Conservation (phyloP, 2,113 vertebrate genomes). For the Cricetomys ansorgei region DNA sequence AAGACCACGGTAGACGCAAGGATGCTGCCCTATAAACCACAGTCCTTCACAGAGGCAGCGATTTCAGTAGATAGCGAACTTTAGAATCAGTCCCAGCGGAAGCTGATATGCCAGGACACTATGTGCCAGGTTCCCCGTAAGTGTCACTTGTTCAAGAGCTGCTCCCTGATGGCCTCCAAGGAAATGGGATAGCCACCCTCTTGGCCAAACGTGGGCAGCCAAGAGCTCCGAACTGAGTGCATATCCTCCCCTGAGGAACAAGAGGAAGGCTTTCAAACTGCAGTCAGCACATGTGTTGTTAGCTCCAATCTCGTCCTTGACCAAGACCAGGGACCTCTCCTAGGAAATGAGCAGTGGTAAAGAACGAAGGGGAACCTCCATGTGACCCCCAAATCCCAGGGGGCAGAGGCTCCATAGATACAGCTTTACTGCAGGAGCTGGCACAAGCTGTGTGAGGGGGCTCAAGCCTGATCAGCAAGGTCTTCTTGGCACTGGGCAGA, state of each 20-base stretch:
- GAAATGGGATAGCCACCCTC: not conserved
- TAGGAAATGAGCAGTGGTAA: not conserved
- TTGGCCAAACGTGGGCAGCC: rapidly evolving
- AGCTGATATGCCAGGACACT: not conserved
- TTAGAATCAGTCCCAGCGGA: not conserved
- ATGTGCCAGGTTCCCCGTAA: not conserved
- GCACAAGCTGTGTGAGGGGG: not conserved
- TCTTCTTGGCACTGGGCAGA: not conserved
- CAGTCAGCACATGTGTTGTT: not conserved
- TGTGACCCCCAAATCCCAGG: not conserved
- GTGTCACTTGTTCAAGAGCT: not conserved
- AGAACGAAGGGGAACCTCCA: not conserved
- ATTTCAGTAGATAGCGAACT: not conserved
- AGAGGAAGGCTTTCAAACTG: not conserved
- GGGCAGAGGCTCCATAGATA: not conserved
- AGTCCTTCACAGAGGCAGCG: not conserved
- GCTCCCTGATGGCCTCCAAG: not conserved
- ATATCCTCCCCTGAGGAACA: not conserved
- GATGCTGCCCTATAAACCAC: not conserved
- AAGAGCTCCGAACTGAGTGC: not conserved
- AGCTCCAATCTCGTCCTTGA: not conserved
- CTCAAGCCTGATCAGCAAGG: not conserved
- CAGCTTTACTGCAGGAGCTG: not conserved
- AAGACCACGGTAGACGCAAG: not conserved
- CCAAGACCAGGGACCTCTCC: not conserved